Conservation (phyloP, 2,888 invertebrate genomes). For the Leptinotarsa tumamoca region DNA sequence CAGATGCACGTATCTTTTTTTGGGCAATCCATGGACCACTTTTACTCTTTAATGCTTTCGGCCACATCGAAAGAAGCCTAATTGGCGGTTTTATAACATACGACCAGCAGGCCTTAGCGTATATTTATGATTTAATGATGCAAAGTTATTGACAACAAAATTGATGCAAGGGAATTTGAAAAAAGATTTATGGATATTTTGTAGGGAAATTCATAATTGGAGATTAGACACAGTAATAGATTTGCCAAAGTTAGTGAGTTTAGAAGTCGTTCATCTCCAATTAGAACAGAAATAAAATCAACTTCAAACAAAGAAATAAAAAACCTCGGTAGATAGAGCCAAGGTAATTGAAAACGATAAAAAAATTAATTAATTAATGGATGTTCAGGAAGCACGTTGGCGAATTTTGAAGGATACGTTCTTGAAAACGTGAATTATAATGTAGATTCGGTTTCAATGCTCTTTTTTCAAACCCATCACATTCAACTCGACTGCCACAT, state of each 20-base stretch:
- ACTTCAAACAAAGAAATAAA: too few relatives aligned
- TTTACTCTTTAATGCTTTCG: conserved; percentile 51
- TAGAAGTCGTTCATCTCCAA: too few relatives aligned
- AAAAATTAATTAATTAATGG: background rate
- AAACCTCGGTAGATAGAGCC: too few relatives aligned
- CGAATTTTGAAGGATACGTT: background rate
- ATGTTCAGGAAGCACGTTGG: background rate
- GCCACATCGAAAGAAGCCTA: conserved; percentile 32
- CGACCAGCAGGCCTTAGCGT: conserved; percentile 15
- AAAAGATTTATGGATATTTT: conserved; percentile 10
- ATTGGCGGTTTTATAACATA: conserved; percentile 36
- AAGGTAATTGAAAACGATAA: too few relatives aligned
- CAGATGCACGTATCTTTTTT: conserved; percentile 38
- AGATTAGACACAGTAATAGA: too few relatives aligned
- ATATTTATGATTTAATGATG: conserved; percentile 27
- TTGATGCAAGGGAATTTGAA: background rate
- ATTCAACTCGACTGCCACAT: conserved; percentile 14
- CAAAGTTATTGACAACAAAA: conserved; percentile 1
- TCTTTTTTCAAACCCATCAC: conserved; percentile 16
- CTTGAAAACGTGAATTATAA: conserved; percentile 10
- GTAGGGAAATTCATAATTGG: background rate
- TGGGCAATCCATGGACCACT: conserved; percentile 49
- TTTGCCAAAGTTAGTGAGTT: too few relatives aligned
- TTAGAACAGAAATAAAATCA: too few relatives aligned
- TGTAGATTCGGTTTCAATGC: conserved; percentile 12